Evolutionary conservation across 2,113 vertebrate species (phyloP), one percentile per base, ranked within the genome.

Genomic region (Mormyrus lacerda): DNA sequence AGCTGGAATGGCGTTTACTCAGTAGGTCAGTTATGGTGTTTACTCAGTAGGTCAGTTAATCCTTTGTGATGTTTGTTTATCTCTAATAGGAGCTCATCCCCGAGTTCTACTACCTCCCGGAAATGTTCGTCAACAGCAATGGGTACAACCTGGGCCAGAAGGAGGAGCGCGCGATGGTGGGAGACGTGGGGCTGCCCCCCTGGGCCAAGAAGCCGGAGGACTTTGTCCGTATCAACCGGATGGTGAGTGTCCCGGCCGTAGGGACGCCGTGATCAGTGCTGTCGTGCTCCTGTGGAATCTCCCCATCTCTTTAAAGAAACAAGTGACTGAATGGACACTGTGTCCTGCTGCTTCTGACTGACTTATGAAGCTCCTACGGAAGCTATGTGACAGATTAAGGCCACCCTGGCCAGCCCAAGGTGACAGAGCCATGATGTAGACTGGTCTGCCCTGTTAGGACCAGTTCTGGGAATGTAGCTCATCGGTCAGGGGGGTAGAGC

Each of bases 141-240:
- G 97, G 96, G 48, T 99, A 98, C 89, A 96, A 97, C 89, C 95
- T 99, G 4, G 98, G 98, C 0, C 90, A 97, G 89, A 95, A 97
- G 85, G 98, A 99, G 48, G 98, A 99, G 58, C 96, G 97, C 8
- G 93, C 94, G 7, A 91, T 95, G 35, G 98, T 97, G 76, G 97
- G 97, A 91, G 97, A 99, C 2, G 97, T 99, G 76, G 97, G 99
- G 85, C 97, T 99, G 58, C 98, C 98, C 0, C 95, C 94, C 0
- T 99, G 98, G 98, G 98, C 98, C 89, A 99, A 99, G 93, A 99
- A 99, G 88, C 98, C 98, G 0, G 98, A 99, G 93, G 98, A 99
- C 93, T 99, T 99, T 13, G 98, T 99, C 47, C 97, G 98, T 48
- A 99, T 99, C 91, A 99, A 99, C 95, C 97, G 98, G 89, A 99